A percentile compares a stretch with the other conserved stretches of the same genome.
These are phyloP conservation scores for Aphelocoma californica DNA, from an alignment of 2,797 vertebrate species.

Conservation along the genomic window DNA sequence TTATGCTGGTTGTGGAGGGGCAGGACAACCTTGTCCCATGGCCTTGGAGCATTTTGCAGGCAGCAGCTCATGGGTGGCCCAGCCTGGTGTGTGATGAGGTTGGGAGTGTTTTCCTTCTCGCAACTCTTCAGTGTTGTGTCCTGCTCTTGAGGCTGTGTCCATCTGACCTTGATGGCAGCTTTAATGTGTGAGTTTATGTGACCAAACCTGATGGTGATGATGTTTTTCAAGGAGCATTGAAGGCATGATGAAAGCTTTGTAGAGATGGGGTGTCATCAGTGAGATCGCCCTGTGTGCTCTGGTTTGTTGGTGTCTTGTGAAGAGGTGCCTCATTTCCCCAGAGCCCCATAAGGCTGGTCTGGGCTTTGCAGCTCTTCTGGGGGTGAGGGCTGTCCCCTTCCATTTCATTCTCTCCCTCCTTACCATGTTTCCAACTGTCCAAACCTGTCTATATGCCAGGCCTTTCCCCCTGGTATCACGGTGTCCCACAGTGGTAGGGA, in stretches of 20 bases:
- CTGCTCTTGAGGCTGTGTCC: accelerated
- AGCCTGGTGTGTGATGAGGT: accelerated
- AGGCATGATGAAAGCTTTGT: background rate
- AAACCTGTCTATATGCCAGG: no score
- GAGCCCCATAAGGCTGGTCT: background rate
- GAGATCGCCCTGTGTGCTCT: background rate
- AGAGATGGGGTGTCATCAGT: background rate
- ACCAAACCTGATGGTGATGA: accelerated
- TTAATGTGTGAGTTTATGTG: background rate
- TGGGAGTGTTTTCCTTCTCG: accelerated
- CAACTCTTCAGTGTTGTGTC: accelerated
- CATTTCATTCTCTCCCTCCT: background rate
- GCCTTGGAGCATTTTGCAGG: no score
- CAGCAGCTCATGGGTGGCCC: accelerated
- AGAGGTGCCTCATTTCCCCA: no score
- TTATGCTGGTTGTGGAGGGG: no score
- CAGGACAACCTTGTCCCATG: no score
- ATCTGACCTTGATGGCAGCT: accelerated
- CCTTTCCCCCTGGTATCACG: background rate
- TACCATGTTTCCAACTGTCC: background rate
- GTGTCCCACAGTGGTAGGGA: no score
- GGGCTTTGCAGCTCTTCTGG: background rate
- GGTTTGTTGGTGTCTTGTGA: background rate
- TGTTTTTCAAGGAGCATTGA: background rate
- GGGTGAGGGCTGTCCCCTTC: accelerated